Conservation (phyloP, 35 echinoderm and acorn worm genomes). For the Anneissia japonica region DNA sequence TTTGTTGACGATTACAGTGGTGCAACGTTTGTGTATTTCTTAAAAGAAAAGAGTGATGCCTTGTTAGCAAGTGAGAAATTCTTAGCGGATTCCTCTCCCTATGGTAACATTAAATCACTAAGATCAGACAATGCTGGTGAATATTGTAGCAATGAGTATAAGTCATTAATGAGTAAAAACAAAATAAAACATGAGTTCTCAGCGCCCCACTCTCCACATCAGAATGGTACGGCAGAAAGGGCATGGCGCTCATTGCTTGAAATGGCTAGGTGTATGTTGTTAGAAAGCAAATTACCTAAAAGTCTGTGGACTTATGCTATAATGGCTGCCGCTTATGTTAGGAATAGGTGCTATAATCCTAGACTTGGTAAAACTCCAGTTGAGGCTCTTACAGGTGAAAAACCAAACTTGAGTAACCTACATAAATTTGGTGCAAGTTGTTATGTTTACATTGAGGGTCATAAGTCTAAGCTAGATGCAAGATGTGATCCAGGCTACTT, state of each 20-base stretch:
- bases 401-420: not conserved
- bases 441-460: not conserved
- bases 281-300: conserved; percentile 11
- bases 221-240: conserved; percentile 40
- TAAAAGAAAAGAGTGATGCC: too few species aligned
- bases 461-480: not conserved
- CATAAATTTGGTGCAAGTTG: not conserved
- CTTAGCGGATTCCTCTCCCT: conserved; percentile 29
- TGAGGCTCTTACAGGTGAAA: not conserved
- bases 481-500: not conserved
- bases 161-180: not conserved
- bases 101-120: conserved; percentile 32
- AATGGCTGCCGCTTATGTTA: conserved; percentile 12
- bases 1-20: too few species aligned
- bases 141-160: conserved; percentile 16
- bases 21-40: too few species aligned
- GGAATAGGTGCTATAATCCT: conserved; percentile 1
- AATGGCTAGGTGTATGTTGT: not conserved
- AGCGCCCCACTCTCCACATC: conserved; percentile 36
- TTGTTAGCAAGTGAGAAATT: not conserved
- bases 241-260: not conserved
- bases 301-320: conserved; percentile 29
- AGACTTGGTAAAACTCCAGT: conserved; percentile 5
- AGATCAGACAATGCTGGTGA: conserved; percentile 47
- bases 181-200: conserved; percentile 34